Percentiles rank a stretch among this genome's conserved stretches.
Conservation (phyloP, 2,113 vertebrate genomes). For the Poecile atricapillus region DNA sequence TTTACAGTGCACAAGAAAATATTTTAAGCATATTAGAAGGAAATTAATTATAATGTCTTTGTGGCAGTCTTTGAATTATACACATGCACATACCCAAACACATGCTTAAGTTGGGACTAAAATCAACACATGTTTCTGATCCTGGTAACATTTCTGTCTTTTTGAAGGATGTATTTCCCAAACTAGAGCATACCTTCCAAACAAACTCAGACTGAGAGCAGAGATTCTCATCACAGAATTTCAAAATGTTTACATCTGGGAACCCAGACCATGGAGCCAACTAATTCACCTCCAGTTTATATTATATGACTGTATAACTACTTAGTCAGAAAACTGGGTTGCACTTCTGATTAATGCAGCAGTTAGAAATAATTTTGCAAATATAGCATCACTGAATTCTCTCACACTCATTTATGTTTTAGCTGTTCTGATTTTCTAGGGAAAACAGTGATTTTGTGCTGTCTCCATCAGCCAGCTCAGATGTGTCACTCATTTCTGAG, state of each 20-base stretch:
- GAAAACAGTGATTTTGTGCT: background rate
- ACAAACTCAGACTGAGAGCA: background rate
- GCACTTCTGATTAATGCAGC: background rate
- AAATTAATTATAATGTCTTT: background rate
- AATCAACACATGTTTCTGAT: slow-evolving; percentile 1
- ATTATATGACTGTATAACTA: background rate
- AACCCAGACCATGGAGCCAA: background rate
- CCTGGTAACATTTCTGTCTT: background rate
- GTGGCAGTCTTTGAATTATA: background rate
- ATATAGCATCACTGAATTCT: background rate
- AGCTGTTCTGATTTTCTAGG: background rate
- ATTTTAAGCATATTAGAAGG: background rate
- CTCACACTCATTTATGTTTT: background rate
- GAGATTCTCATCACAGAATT: background rate
- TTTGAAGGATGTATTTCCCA: background rate
- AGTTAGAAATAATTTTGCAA: background rate
- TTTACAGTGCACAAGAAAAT: background rate
- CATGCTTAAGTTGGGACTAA: background rate
- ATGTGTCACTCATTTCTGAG: rapidly evolving
- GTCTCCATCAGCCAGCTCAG: background rate
- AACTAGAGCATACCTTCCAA: background rate
- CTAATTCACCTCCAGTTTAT: background rate
- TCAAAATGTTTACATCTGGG: slow-evolving; percentile 15
- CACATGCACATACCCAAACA: background rate
- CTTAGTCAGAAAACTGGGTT: background rate